Conservation (phyloP, 2,888 invertebrate species). For the Nyleta sp. region DNA sequence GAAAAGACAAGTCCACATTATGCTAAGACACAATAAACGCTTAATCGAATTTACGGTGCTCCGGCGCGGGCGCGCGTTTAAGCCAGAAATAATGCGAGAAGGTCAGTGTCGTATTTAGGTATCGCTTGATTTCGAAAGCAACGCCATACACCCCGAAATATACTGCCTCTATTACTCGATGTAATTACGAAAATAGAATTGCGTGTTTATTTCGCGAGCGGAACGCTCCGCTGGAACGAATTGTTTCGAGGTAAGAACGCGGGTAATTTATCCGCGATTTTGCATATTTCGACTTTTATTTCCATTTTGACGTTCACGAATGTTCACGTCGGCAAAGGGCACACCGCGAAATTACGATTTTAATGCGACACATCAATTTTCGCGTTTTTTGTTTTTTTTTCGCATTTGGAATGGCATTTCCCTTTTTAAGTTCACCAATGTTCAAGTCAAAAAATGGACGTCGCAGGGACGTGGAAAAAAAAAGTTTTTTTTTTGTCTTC, state of each 20-base stretch:
- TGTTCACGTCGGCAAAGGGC: no score
- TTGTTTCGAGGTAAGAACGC: slow-evolving; percentile 2
- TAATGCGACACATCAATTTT: no score
- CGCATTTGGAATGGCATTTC: no score
- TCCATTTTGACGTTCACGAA: no score
- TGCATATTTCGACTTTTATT: neutral
- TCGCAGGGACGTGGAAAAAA: no score
- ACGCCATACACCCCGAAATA: slow-evolving; percentile 22
- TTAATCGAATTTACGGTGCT: slow-evolving; percentile 44
- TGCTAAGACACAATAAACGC: slow-evolving; percentile 33
- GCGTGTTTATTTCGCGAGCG: slow-evolving; percentile 20
- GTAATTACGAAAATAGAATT: slow-evolving; percentile 42
- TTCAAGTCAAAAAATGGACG: no score
- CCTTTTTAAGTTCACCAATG: no score
- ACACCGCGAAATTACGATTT: no score
- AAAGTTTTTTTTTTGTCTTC: no score
- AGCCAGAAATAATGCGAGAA: slow-evolving; percentile 49
- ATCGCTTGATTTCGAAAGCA: slow-evolving; percentile 40
- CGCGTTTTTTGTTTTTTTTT: no score
- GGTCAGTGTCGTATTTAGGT: slow-evolving; percentile 56
- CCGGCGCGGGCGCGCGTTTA: neutral
- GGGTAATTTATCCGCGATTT: slow-evolving; percentile 7
- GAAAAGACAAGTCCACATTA: slow-evolving; percentile 19
- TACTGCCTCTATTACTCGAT: slow-evolving; percentile 24
- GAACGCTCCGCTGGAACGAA: slow-evolving; percentile 14